phyloP scores from a whole-genome alignment of 2,888 invertebrate species.

The Aspidapion aeneum region DNA sequence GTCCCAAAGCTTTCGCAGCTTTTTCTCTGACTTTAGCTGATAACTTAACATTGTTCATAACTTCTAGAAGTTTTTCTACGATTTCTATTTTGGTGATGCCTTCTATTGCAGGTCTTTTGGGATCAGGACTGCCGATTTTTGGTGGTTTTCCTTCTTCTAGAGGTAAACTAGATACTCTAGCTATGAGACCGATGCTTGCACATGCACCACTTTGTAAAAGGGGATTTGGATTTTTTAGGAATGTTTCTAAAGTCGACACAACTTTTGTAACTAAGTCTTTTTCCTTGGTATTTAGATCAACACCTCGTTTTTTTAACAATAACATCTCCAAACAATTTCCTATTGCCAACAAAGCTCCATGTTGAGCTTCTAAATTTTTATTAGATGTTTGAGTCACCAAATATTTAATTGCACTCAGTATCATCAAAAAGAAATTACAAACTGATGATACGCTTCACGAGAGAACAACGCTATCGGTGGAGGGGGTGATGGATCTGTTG shows the following conservation, averaged over 20 bases:
- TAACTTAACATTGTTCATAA: conserved; percentile 68
- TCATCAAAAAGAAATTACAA: too few relatives aligned
- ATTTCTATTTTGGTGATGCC: conserved; percentile 63
- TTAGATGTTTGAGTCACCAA: conserved; percentile 53
- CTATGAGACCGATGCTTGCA: conserved; percentile 60
- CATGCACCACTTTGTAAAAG: conserved; percentile 66
- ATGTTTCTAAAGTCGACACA: conserved; percentile 53
- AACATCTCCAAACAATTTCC: conserved; percentile 69
- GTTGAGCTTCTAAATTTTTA: conserved; percentile 69
- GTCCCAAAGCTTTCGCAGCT: conserved; percentile 72
- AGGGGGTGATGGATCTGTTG: too few relatives aligned
- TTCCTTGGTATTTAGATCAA: conserved; percentile 44
- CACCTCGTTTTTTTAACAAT: conserved; percentile 44
- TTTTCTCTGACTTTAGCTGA: conserved; percentile 73
- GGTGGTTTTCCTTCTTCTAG: conserved; percentile 46
- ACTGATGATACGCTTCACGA: too few relatives aligned
- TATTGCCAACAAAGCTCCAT: conserved; percentile 72
- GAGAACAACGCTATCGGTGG: too few relatives aligned
- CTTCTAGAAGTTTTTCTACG: conserved; percentile 65
- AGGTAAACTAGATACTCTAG: conserved; percentile 34
- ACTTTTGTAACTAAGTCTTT: conserved; percentile 58
- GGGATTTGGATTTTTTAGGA: conserved; percentile 59
- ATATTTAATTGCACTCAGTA: conserved; percentile 53
- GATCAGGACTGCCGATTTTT: conserved; percentile 47
- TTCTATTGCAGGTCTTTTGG: conserved; percentile 43